These are phyloP conservation scores for Mimumesa dahlbomi DNA, from an alignment of 2,888 invertebrate species.

Conservation along the genomic window DNA sequence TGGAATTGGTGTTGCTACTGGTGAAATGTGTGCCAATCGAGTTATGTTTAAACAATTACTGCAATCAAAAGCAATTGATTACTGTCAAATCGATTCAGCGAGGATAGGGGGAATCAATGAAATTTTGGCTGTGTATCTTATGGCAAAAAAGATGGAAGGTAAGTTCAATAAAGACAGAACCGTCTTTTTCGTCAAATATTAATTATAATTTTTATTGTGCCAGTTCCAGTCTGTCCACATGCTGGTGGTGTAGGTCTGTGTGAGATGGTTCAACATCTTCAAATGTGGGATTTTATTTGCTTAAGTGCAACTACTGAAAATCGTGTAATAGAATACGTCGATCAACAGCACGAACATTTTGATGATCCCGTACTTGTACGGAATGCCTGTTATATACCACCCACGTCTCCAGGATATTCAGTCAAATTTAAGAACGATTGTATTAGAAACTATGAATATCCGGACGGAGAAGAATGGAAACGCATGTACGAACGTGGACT, in stretches of 20 bases:
- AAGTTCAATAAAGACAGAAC: slow-evolving; percentile 40
- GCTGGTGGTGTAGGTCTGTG: slow-evolving; percentile 97
- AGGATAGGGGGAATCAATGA: slow-evolving; percentile 94
- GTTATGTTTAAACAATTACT: slow-evolving; percentile 96
- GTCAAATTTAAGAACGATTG: slow-evolving; percentile 88
- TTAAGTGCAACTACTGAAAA: slow-evolving; percentile 87
- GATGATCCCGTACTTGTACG: slow-evolving; percentile 86
- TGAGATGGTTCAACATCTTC: slow-evolving; percentile 96
- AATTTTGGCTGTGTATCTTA: slow-evolving; percentile 91
- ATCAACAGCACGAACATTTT: slow-evolving; percentile 95
- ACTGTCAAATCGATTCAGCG: slow-evolving; percentile 94
- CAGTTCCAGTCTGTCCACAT: slow-evolving; percentile 96
- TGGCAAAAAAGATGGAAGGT: slow-evolving; percentile 93
- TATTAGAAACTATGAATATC: slow-evolving; percentile 87
- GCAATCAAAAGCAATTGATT: slow-evolving; percentile 90
- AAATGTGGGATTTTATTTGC: slow-evolving; percentile 92
- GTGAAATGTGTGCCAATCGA: slow-evolving; percentile 95
- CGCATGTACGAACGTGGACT: slow-evolving; percentile 84
- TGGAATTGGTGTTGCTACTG: slow-evolving; percentile 93
- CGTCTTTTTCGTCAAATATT: no score
- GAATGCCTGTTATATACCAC: slow-evolving; percentile 88
- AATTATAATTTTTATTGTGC: slow-evolving; percentile 56
- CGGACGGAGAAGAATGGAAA: slow-evolving; percentile 90
- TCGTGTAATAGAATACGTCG: slow-evolving; percentile 91
- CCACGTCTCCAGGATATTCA: slow-evolving; percentile 91